These are phyloP conservation scores for Lepus townsendii DNA, from an alignment of 2,797 vertebrate species.

Conservation along the genomic window DNA sequence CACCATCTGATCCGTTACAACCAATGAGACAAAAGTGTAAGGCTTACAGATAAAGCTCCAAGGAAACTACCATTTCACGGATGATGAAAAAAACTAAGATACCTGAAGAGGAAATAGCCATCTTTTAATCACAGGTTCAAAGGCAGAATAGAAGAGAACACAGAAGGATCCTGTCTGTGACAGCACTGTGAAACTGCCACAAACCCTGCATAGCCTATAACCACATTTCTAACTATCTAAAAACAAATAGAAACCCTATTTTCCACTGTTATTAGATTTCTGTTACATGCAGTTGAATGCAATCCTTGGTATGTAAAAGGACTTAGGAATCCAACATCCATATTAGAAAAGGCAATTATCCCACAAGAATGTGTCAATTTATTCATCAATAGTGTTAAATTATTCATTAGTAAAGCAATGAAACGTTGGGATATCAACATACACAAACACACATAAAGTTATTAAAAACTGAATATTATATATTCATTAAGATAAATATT, in stretches of 20 bases:
- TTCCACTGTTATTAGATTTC: slow-evolving; percentile 38
- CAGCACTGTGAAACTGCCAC: not conserved
- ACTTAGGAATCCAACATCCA: slow-evolving; percentile 39
- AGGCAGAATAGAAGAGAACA: not conserved
- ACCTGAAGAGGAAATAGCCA: not conserved
- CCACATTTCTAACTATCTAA: slow-evolving; percentile 35
- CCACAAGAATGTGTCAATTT: slow-evolving; percentile 53
- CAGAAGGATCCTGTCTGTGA: not conserved
- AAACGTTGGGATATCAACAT: slow-evolving; percentile 49
- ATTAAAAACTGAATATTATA: slow-evolving; percentile 31
- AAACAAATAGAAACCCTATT: not conserved
- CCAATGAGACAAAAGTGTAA: slow-evolving; percentile 41
- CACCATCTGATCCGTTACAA: not conserved
- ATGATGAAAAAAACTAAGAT: not conserved
- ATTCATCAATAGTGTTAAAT: slow-evolving; percentile 59
- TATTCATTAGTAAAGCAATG: slow-evolving; percentile 54
- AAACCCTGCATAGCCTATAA: not conserved
- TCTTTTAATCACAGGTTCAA: slow-evolving; percentile 4
- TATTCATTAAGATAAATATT: slow-evolving; percentile 62
- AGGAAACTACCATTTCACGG: slow-evolving; percentile 43
- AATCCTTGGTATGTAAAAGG: slow-evolving; percentile 40
- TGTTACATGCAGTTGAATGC: slow-evolving; percentile 37
- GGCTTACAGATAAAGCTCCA: not conserved
- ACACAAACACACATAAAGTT: slow-evolving; percentile 33
- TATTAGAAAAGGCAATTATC: slow-evolving; percentile 61